Evolutionary conservation across 2,797 vertebrate genomes (phyloP).

Genomic region (Propithecus deckenii): DNA sequence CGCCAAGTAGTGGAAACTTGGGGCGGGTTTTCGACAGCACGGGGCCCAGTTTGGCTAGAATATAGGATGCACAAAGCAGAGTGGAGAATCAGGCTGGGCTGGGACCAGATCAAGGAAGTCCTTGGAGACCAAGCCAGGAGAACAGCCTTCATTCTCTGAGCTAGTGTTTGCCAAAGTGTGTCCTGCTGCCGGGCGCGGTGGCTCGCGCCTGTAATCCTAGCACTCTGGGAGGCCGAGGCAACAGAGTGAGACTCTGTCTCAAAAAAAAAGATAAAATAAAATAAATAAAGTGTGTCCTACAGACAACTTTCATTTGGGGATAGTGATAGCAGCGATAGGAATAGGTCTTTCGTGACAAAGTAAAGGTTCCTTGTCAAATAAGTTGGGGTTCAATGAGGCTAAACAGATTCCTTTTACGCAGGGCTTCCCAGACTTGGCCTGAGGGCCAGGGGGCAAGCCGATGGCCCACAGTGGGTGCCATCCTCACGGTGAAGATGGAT

Average conservation of each 20-base stretch:
- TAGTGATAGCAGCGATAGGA: neutral
- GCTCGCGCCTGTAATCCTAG: too few relatives aligned
- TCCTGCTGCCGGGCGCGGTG: neutral
- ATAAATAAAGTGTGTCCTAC: neutral
- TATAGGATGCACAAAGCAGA: neutral
- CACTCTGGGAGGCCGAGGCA: too few relatives aligned
- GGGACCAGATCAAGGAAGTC: neutral
- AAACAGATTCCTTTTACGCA: neutral
- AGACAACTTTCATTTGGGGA: neutral
- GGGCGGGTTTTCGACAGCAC: neutral
- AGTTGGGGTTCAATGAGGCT: constrained; percentile 3
- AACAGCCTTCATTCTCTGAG: neutral
- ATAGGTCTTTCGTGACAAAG: neutral
- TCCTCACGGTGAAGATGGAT: neutral
- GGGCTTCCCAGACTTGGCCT: neutral
- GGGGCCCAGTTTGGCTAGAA: neutral
- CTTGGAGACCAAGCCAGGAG: neutral
- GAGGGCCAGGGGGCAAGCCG: neutral
- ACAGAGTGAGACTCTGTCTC: too few relatives aligned
- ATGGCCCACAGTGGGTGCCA: neutral
- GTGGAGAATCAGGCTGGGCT: neutral
- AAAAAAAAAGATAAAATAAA: too few relatives aligned
- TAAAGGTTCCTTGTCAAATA: neutral
- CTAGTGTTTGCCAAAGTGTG: neutral
- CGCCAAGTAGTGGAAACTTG: neutral